Percentiles rank a stretch among this genome's conserved stretches.
phyloP scores from a whole-genome alignment of 92 coral and sea anemone genomes.

The Heliopora coerulea region DNA sequence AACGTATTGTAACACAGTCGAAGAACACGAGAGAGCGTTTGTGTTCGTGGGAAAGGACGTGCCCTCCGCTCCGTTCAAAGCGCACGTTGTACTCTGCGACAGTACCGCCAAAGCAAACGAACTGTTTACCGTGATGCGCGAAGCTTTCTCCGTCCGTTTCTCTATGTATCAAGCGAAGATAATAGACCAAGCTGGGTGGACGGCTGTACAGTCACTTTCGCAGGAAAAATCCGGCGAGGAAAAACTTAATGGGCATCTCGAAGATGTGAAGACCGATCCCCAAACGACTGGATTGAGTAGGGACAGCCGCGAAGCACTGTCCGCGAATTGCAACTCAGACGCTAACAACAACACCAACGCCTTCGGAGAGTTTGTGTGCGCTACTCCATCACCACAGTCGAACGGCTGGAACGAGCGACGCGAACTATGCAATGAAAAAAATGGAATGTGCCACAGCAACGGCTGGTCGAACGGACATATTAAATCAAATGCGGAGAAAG shows the following conservation, averaged over 20 bases:
- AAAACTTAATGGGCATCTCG: no score
- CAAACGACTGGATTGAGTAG: background rate
- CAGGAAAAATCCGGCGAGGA: no score
- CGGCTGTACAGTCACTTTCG: background rate
- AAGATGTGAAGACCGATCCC: background rate
- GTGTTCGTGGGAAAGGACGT: constrained; percentile 83
- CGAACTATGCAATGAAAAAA: background rate
- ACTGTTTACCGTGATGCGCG: constrained; percentile 71
- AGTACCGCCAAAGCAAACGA: constrained; percentile 77
- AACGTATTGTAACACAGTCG: constrained; percentile 84
- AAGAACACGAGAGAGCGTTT: constrained; percentile 69
- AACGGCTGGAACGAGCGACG: constrained; percentile 10
- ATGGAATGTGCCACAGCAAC: constrained; percentile 7
- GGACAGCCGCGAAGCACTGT: background rate
- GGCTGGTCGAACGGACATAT: constrained; percentile 13
- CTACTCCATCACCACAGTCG: background rate
- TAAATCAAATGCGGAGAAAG: background rate
- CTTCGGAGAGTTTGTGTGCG: constrained; percentile 32
- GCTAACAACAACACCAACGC: background rate
- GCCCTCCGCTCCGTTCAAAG: constrained; percentile 65
- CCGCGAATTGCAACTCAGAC: background rate
- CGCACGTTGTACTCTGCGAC: constrained; percentile 86
- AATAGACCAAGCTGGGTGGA: constrained; percentile 57
- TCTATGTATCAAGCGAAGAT: constrained; percentile 76
- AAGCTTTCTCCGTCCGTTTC: constrained; percentile 78